Evolutionary conservation across 2,888 invertebrate species (phyloP), one percentile per base, ranked within the genome.

Genomic region (Diachrysia chrysitis): DNA sequence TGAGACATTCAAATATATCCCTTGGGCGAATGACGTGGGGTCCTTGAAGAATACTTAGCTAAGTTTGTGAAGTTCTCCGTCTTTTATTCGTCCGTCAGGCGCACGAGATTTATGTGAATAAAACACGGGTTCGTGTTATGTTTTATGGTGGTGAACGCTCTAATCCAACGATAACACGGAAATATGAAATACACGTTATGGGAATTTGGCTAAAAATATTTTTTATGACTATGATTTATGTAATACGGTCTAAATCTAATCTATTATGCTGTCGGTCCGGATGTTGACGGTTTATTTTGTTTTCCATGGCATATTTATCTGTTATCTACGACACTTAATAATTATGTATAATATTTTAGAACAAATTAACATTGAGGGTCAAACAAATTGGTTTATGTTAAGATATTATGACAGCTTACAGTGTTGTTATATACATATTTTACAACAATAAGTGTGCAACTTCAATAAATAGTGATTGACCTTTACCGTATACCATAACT

Each of bases 101-200:
- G 67, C 62, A 69, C 66, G 81, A 87, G 90, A 91, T 92, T 91
- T 91, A 90, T 90, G 86, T 76, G 86, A 83, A 83, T 83, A 79
- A 81, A 83, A 82, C 87, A 77, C 74, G 71, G 72, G 65, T 69
- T 71, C 63, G 66, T 74, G 72, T 84, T 84, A 82, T 87, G 86
- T 85, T 88, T 87, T 89, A 89, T 84, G 84, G 81, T 78, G 81
- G 83, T 78, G 63, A 75, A 76, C 79, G 75, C 53, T 78, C 71
- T 82, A 78, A 85, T 81, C 81, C 82, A 71, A 78, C 71, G 76
- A 77, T 69, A 82, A 78, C 80, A 79, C 79, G 79, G 82, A 83
- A 77, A 60, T 64, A 65, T 77, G 62, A 37, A 57, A 79, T 66
- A 63, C 63, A 61, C 65, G 76, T 59, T 59, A 71, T 63, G 71